A percentile compares a stretch with the other conserved stretches of the same genome.
Conservation (phyloP, 2,888 invertebrate genomes). For the Drosophila picticornis region DNA sequence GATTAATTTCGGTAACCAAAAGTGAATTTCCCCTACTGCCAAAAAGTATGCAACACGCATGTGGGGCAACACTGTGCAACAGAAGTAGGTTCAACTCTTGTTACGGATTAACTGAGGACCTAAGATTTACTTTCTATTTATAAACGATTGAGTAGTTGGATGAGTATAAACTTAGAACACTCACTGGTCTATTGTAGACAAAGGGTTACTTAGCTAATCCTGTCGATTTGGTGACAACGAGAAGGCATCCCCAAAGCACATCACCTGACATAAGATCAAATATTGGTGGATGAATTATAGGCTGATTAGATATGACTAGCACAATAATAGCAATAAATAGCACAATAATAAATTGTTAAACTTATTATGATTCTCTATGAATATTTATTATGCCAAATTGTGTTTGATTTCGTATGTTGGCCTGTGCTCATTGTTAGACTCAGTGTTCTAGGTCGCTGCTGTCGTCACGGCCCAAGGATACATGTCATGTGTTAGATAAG, state of each 20-base stretch:
- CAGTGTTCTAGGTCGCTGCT: constrained; percentile 46
- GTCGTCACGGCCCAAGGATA: constrained; percentile 40
- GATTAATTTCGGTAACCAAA: constrained; percentile 50
- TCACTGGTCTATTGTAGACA: not conserved
- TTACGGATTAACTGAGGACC: too few relatives aligned
- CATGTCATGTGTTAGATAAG: constrained; percentile 12
- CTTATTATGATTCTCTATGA: not conserved
- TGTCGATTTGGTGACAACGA: not conserved
- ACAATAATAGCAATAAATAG: too few relatives aligned
- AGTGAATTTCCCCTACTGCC: constrained; percentile 31
- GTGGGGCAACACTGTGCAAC: constrained; percentile 29
- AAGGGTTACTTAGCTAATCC: not conserved
- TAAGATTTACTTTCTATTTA: not conserved
- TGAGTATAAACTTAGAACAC: not conserved
- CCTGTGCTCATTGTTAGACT: constrained; percentile 3
- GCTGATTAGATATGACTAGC: too few relatives aligned
- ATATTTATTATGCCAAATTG: not conserved
- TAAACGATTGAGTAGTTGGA: not conserved
- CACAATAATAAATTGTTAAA: not conserved
- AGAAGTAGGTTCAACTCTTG: not conserved
- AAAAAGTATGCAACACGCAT: constrained; percentile 55
- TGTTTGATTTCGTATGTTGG: not conserved
- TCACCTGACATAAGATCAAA: not conserved
- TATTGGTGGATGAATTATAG: not conserved
- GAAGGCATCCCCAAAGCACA: not conserved